These are phyloP conservation scores for Drosophila mercatorum DNA, from an alignment of 2,888 invertebrate genomes.

Conservation along the genomic window DNA sequence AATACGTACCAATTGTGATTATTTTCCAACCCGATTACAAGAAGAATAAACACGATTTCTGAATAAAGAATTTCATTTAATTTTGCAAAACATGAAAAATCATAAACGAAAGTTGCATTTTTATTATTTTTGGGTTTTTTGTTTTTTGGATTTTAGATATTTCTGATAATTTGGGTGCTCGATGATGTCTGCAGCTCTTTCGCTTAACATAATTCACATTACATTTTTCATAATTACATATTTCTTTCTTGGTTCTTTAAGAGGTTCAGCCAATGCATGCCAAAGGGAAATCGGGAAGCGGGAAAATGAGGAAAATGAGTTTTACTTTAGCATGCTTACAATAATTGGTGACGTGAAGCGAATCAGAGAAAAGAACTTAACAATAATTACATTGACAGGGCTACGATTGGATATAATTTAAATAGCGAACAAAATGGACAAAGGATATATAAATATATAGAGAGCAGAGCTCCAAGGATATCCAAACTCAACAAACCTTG, in stretches of 20 bases:
- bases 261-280: constrained; percentile 18
- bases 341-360: constrained; percentile 40
- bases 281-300: constrained; percentile 2
- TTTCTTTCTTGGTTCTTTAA: neutral
- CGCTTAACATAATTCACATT: constrained; percentile 39
- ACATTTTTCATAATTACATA: constrained; percentile 17
- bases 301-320: constrained; percentile 4
- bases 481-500: constrained; percentile 32
- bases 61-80: constrained; percentile 61
- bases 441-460: constrained; percentile 13
- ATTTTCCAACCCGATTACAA: constrained; percentile 23
- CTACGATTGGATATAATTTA: constrained; percentile 55
- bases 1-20: constrained; percentile 36
- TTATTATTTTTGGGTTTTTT: constrained; percentile 16
- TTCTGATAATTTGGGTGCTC: neutral
- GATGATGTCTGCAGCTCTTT: constrained; percentile 26
- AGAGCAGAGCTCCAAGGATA: constrained; percentile 6
- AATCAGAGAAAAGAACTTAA: constrained; percentile 34
- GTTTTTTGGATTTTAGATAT: neutral
- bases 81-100: constrained; percentile 47
- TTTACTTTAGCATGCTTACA: constrained; percentile 43
- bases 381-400: constrained; percentile 51
- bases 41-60: constrained; percentile 23
- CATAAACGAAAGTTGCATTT: constrained; percentile 35
- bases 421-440: constrained; percentile 45